A percentile compares a stretch with the other conserved stretches of the same genome.
Conservation (phyloP, 2,888 invertebrate species). For the Amphipyra berbera region DNA sequence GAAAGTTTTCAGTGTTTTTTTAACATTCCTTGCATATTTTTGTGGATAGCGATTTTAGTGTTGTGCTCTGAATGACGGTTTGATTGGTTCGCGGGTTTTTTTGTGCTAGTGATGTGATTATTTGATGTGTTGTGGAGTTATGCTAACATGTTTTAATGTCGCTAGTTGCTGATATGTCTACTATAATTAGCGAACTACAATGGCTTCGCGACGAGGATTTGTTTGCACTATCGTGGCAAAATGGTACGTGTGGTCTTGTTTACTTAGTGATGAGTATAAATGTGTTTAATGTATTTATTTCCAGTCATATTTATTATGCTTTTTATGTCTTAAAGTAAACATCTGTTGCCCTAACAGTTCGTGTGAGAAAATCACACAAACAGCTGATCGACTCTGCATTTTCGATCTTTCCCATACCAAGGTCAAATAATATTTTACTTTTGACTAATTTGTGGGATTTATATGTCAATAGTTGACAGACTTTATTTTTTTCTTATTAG, state of each 20-base stretch:
- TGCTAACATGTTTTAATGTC: constrained; percentile 85
- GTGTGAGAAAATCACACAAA: constrained; percentile 1
- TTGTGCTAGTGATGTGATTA: constrained; percentile 80
- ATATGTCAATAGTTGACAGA: too few relatives aligned
- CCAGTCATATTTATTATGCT: background rate
- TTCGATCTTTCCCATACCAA: constrained; percentile 13
- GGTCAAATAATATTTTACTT: constrained; percentile 9
- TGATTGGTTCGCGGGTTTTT: constrained; percentile 64
- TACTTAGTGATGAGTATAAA: background rate
- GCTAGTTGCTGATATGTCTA: constrained; percentile 85
- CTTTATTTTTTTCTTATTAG: too few relatives aligned
- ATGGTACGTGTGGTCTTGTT: constrained; percentile 75
- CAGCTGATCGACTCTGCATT: constrained; percentile 18
- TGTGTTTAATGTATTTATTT: background rate
- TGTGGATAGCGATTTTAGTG: constrained; percentile 63
- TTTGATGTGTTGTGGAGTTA: constrained; percentile 73
- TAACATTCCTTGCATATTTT: constrained; percentile 58
- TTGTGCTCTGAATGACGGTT: constrained; percentile 63
- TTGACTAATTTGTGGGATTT: background rate
- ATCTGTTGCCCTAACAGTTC: constrained; percentile 10
- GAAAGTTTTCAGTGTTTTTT: constrained; percentile 50
- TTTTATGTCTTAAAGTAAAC: constrained; percentile 4
- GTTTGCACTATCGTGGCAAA: constrained; percentile 87
- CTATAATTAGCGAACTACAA: constrained; percentile 86
- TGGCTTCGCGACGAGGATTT: constrained; percentile 88